Conservation (phyloP, 2,797 vertebrate species). For the Cryptoprocta ferox region DNA sequence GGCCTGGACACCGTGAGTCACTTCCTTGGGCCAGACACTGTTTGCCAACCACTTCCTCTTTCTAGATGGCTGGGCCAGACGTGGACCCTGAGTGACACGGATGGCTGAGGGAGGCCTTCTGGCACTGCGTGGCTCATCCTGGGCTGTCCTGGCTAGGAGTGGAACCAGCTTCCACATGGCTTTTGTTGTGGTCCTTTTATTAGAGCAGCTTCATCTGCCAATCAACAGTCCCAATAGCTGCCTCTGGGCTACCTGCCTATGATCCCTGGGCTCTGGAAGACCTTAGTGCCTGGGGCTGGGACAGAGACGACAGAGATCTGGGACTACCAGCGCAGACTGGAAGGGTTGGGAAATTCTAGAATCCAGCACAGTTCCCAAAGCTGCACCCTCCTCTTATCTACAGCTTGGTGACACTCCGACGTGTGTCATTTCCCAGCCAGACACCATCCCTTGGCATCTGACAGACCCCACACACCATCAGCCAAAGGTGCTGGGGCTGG, state of each 20-base stretch:
- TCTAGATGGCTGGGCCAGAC: background rate
- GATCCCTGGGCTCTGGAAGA: background rate
- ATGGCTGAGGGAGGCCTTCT: too few species aligned
- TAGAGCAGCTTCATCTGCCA: background rate
- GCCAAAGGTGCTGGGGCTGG: background rate
- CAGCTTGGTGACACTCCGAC: background rate
- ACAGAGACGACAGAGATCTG: background rate
- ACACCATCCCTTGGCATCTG: background rate
- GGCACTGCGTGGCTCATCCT: background rate
- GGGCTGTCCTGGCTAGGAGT: background rate
- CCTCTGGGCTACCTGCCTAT: fast-evolving
- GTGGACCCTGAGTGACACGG: fast-evolving
- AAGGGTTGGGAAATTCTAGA: background rate
- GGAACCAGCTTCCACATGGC: background rate
- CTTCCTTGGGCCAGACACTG: background rate
- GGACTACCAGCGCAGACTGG: background rate
- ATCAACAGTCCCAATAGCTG: background rate
- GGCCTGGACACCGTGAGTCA: background rate
- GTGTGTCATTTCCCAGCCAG: background rate
- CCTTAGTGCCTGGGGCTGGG: background rate
- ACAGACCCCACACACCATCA: background rate
- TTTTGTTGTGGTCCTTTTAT: background rate
- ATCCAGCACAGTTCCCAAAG: background rate
- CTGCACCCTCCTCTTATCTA: background rate
- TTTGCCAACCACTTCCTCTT: background rate